These are phyloP conservation scores for Geotrypetes seraphini DNA, from an alignment of 2,797 vertebrate genomes.

Conservation along the genomic window DNA sequence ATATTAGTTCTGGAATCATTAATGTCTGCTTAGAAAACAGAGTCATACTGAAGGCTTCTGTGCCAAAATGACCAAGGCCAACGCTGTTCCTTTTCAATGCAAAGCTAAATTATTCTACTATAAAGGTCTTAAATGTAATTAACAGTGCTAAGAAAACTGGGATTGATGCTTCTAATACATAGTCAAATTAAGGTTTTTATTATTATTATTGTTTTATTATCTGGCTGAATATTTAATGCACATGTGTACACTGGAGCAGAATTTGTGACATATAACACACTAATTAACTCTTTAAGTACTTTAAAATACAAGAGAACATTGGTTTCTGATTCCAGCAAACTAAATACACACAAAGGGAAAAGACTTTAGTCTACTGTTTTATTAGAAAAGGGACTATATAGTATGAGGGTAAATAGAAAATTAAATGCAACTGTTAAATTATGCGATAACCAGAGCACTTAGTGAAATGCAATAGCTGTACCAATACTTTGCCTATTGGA, in stretches of 20 bases:
- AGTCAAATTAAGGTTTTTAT: slow-evolving; percentile 45
- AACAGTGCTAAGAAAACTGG: slow-evolving; percentile 59
- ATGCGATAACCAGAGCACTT: too few relatives aligned
- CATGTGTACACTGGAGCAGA: slow-evolving; percentile 5
- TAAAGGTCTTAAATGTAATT: slow-evolving; percentile 73
- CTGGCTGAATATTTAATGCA: slow-evolving; percentile 29
- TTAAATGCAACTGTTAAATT: too few relatives aligned
- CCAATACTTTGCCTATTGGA: too few relatives aligned
- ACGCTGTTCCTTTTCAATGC: slow-evolving; percentile 78
- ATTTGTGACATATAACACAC: slow-evolving; percentile 16
- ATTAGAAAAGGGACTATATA: background rate
- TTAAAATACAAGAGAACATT: background rate
- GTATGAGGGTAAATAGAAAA: too few relatives aligned
- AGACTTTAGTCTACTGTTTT: background rate
- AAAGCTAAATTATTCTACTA: slow-evolving; percentile 79
- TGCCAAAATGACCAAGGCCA: slow-evolving; percentile 70
- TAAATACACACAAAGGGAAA: slow-evolving; percentile 1
- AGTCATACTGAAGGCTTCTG: slow-evolving; percentile 80
- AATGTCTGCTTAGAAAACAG: slow-evolving; percentile 92
- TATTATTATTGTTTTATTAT: slow-evolving; percentile 38
- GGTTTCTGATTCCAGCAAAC: background rate
- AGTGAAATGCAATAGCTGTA: too few relatives aligned
- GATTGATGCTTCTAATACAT: slow-evolving; percentile 46
- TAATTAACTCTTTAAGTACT: slow-evolving; percentile 25
- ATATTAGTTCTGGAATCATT: slow-evolving; percentile 99